Evolutionary conservation across 2,888 invertebrate genomes (phyloP).

Genomic region (Trachelus troglodyta): DNA sequence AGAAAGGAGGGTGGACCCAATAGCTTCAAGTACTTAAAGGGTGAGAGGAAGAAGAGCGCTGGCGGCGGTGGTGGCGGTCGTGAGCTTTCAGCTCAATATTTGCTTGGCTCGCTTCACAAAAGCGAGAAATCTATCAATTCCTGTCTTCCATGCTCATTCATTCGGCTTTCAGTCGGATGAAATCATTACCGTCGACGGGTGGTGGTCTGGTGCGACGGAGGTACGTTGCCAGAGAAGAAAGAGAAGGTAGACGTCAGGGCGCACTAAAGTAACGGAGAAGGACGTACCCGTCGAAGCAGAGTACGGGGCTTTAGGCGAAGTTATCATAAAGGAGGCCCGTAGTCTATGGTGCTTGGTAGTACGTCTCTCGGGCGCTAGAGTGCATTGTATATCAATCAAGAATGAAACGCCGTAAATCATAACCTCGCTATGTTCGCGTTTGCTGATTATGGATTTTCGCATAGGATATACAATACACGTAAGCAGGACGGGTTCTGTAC

Average conservation of each 20-base stretch:
- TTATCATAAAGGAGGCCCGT: not conserved
- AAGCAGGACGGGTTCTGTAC: not conserved
- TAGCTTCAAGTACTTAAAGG: conserved; percentile 10
- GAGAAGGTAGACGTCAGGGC: not conserved
- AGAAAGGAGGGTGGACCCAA: not conserved
- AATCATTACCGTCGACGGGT: conserved; percentile 43
- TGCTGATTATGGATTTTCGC: conserved; percentile 15
- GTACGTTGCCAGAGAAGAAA: not conserved
- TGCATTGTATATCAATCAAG: conserved; percentile 33
- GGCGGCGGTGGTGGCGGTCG: conserved; percentile 14
- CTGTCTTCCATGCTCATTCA: conserved; percentile 46
- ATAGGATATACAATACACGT: not conserved
- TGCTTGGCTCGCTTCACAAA: conserved; percentile 49
- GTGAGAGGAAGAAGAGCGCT: conserved; percentile 12
- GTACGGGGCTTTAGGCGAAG: not conserved
- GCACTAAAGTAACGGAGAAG: not conserved
- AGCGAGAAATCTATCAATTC: conserved; percentile 60
- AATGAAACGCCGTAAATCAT: conserved; percentile 45
- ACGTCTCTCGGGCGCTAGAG: conserved; percentile 2
- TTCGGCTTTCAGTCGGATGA: conserved; percentile 32
- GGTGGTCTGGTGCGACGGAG: conserved; percentile 26
- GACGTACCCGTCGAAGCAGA: not conserved
- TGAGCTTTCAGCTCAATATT: conserved; percentile 50
- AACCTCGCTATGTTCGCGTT: not conserved
- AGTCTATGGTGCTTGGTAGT: not conserved